Evolutionary conservation across 2,113 vertebrate species (phyloP).

Genomic region (Lasiurus borealis): DNA sequence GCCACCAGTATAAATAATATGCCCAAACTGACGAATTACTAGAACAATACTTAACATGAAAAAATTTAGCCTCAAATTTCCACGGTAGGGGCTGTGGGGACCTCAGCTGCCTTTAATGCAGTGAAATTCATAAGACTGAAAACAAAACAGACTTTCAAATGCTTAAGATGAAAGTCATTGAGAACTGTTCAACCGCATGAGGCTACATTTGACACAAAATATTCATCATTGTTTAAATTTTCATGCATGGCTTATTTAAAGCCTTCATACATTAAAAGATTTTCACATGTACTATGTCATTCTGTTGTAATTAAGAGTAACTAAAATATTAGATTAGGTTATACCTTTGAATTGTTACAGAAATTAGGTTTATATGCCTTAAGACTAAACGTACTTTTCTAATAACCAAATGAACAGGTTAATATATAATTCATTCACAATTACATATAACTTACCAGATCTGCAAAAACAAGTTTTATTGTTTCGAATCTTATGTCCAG

Average conservation of each 20-base stretch:
- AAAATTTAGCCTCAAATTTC: conserved; percentile 40
- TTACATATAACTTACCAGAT: background rate
- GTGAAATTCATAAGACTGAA: conserved; percentile 44
- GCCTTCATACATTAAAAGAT: conserved; percentile 31
- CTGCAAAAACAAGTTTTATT: background rate
- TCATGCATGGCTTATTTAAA: conserved; percentile 61
- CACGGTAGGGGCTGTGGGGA: background rate
- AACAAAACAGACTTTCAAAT: conserved; percentile 67
- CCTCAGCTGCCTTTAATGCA: background rate
- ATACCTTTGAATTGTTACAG: conserved; percentile 15
- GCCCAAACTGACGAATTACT: conserved; percentile 52
- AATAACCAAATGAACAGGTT: background rate
- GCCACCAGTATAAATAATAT: conserved; percentile 54
- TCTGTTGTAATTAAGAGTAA: conserved; percentile 72
- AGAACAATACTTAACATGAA: conserved; percentile 37
- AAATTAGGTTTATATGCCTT: conserved; percentile 35
- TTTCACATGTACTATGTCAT: conserved; percentile 60
- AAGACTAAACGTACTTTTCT: conserved; percentile 33
- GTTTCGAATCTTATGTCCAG: background rate
- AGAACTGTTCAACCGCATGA: conserved; percentile 52
- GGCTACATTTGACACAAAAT: conserved; percentile 63
- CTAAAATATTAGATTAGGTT: conserved; percentile 44
- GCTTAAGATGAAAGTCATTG: conserved; percentile 64
- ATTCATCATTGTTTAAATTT: conserved; percentile 74
- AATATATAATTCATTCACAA: background rate